A percentile compares a stretch with the other conserved stretches of the same genome.
Conservation (phyloP, 1,140 invertebrate genomes). For the Bemisia tabaci region DNA sequence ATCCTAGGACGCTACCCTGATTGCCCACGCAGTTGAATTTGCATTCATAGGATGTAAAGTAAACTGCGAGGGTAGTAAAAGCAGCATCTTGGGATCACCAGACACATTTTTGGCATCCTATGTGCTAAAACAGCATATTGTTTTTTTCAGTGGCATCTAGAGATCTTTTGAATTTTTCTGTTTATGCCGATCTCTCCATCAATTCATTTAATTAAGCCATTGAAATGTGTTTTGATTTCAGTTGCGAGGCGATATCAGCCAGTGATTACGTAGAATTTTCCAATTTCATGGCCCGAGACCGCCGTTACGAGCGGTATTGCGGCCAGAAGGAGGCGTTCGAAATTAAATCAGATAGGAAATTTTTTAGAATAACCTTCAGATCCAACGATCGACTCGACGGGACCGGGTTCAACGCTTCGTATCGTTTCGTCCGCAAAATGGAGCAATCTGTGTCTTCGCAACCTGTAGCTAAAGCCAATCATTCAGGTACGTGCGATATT, state of each 20-base stretch:
- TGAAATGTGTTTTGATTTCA: slow-evolving; percentile 38
- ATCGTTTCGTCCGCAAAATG: slow-evolving; percentile 46
- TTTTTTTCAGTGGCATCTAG: no score
- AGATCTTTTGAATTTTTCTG: no score
- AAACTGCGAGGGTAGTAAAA: no score
- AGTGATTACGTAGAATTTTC: slow-evolving; percentile 92
- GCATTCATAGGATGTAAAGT: no score
- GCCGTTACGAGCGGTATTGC: slow-evolving; percentile 74
- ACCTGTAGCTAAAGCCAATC: background rate
- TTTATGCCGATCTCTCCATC: no score
- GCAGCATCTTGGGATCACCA: no score
- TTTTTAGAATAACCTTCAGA: slow-evolving; percentile 86
- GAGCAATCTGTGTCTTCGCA: background rate
- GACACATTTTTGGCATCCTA: no score
- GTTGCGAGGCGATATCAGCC: slow-evolving; percentile 70
- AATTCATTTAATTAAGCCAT: no score
- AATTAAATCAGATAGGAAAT: slow-evolving; percentile 69
- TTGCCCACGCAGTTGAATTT: no score
- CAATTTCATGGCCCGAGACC: slow-evolving; percentile 74
- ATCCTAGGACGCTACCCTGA: no score
- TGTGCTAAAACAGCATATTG: no score
- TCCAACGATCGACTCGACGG: slow-evolving; percentile 87
- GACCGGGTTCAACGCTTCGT: slow-evolving; percentile 83
- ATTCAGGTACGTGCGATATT: background rate
- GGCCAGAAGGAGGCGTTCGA: slow-evolving; percentile 43